Conservation (phyloP, 2,113 vertebrate genomes). For the Hemichromis elongatus region DNA sequence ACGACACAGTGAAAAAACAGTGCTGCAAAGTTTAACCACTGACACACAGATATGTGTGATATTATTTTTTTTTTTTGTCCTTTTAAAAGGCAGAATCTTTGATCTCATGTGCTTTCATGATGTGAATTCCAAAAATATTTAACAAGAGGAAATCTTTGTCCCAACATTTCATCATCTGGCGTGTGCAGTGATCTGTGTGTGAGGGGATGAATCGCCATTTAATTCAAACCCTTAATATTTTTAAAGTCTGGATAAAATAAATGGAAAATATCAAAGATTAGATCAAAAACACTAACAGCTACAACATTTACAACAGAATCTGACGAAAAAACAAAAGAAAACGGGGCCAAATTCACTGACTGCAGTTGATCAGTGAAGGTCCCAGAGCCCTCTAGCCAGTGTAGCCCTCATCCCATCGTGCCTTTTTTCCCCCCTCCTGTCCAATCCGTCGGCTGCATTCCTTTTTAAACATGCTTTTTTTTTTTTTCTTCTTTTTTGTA, state of each 20-base stretch:
- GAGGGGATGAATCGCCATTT: not conserved
- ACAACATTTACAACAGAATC: conserved; percentile 57
- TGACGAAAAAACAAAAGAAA: conserved; percentile 7
- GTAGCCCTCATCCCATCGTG: conserved; percentile 8
- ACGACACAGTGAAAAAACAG: conserved; percentile 50
- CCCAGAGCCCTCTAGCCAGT: conserved; percentile 10
- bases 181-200: not conserved
- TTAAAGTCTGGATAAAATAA: conserved; percentile 19
- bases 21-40: conserved; percentile 25
- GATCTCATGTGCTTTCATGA: conserved; percentile 32
- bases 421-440: not conserved
- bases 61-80: not conserved
- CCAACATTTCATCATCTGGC: not conserved
- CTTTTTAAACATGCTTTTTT: conserved; percentile 50
- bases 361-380: conserved; percentile 40
- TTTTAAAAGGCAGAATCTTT: conserved; percentile 39
- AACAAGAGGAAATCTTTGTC: not conserved
- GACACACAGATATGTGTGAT: conserved; percentile 36
- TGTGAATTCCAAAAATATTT: not conserved
- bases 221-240: conserved; percentile 8
- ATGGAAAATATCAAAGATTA: conserved; percentile 40
- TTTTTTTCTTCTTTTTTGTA: accelerated
- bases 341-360: conserved; percentile 46
- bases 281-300: conserved; percentile 59
- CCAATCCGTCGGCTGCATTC: conserved; percentile 7